phyloP scores from a whole-genome alignment of 1,140 invertebrate genomes.

The Theocolax elegans region DNA sequence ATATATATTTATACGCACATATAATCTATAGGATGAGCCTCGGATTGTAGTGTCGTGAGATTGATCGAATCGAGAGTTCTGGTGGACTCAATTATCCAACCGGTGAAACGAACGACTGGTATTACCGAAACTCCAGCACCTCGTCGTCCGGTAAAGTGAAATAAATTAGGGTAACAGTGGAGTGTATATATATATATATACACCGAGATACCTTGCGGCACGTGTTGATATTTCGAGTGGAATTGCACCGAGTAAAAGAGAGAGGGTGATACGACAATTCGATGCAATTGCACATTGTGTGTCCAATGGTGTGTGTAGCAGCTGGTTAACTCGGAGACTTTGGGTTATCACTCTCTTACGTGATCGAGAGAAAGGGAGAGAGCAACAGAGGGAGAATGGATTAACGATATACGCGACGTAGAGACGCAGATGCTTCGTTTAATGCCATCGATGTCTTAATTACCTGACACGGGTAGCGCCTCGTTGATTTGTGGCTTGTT shows the following conservation, averaged over 20 bases:
- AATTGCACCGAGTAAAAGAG: neutral
- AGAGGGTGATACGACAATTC: neutral
- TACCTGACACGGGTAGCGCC: too few relatives aligned
- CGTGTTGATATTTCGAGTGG: neutral
- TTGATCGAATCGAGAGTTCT: conserved; percentile 11
- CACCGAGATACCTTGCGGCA: too few relatives aligned
- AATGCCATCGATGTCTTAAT: too few relatives aligned
- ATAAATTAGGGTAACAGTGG: conserved; percentile 40
- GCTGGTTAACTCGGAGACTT: conserved; percentile 9
- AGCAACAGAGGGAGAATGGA: neutral
- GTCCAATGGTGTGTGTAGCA: conserved; percentile 11
- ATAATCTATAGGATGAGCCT: too few relatives aligned
- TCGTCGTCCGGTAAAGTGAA: neutral
- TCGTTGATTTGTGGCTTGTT: too few relatives aligned
- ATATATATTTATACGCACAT: too few relatives aligned
- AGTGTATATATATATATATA: too few relatives aligned
- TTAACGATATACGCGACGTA: neutral
- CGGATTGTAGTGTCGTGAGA: too few relatives aligned
- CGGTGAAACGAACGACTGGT: conserved; percentile 31
- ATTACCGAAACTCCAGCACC: conserved; percentile 13
- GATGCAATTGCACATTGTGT: conserved; percentile 26
- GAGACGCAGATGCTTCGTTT: conserved; percentile 4
- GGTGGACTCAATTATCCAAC: conserved; percentile 34
- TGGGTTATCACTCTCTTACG: conserved; percentile 22
- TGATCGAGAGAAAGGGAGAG: too few relatives aligned